Conservation (phyloP, 2,797 vertebrate species). For the Limnodromus scolopaceus region DNA sequence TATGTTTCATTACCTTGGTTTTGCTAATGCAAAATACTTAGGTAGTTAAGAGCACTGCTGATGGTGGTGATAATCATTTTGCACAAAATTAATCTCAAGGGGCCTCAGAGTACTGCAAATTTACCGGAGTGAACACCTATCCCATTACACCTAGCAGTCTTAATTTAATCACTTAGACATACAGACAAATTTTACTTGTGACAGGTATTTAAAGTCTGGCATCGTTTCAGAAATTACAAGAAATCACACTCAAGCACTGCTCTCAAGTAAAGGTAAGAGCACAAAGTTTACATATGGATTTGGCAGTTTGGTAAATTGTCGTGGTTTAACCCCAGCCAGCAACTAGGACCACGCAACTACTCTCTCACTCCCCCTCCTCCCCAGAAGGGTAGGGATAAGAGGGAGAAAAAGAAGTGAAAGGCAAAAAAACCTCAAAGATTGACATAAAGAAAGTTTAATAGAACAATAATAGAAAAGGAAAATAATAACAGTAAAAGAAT, state of each 20-base stretch:
- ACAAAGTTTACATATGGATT: constrained; percentile 6
- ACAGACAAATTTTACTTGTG: constrained; percentile 14
- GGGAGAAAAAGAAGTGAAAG: not conserved
- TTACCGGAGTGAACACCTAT: constrained; percentile 16
- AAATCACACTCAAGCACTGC: not conserved
- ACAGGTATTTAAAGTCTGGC: not conserved
- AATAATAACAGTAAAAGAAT: not conserved
- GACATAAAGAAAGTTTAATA: not conserved
- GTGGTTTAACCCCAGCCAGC: not conserved
- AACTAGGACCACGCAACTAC: not conserved
- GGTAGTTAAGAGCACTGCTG: not conserved
- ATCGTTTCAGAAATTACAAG: not conserved
- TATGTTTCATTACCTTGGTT: constrained; percentile 10
- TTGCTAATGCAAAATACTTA: not conserved
- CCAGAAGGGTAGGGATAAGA: not conserved
- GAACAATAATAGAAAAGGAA: not conserved
- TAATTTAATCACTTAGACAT: constrained; percentile 43
- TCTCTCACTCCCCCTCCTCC: not conserved
- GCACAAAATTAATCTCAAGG: constrained; percentile 41
- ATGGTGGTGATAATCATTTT: constrained; percentile 1
- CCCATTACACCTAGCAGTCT: constrained; percentile 42
- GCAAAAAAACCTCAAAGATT: not conserved
- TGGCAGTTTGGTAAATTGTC: not conserved
- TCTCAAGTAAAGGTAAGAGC: constrained; percentile 32
- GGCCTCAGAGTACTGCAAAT: constrained; percentile 22